phyloP scores from a whole-genome alignment of 2,113 vertebrate species.

The Eubucco bourcierii region DNA sequence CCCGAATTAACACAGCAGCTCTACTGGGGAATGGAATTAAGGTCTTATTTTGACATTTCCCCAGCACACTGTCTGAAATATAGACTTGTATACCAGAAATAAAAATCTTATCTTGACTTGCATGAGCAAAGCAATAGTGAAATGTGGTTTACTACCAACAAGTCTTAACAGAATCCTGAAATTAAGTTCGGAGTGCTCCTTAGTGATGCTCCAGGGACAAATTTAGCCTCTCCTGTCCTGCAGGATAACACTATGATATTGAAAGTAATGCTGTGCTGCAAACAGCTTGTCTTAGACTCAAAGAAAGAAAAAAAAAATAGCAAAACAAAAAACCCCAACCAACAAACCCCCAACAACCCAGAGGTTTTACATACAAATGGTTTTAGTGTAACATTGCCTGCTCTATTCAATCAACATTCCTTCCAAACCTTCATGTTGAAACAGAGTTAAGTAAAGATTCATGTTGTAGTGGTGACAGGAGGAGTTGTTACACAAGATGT shows the following conservation, averaged over 20 bases:
- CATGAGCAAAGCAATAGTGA: constrained; percentile 26
- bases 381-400: background rate
- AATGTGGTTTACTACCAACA: constrained; percentile 2
- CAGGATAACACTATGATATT: background rate
- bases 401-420: background rate
- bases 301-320: background rate
- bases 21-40: constrained; percentile 63
- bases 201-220: background rate
- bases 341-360: background rate
- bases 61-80: constrained; percentile 49
- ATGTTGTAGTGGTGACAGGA: constrained; percentile 67
- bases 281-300: background rate
- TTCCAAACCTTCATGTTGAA: background rate
- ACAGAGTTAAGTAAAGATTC: constrained; percentile 63
- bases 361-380: background rate
- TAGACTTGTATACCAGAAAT: constrained; percentile 30
- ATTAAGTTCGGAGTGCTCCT: background rate
- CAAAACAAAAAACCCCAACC: background rate
- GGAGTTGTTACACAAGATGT: constrained; percentile 68
- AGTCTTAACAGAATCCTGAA: background rate
- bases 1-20: constrained; percentile 72
- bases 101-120: constrained; percentile 44
- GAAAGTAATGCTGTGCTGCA: background rate
- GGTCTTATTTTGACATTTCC: constrained; percentile 71
- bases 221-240: background rate